A percentile compares a stretch with the other conserved stretches of the same genome.
These are phyloP conservation scores for Gymnopithys bicolor DNA, from an alignment of 2,797 vertebrate genomes.

Conservation along the genomic window DNA sequence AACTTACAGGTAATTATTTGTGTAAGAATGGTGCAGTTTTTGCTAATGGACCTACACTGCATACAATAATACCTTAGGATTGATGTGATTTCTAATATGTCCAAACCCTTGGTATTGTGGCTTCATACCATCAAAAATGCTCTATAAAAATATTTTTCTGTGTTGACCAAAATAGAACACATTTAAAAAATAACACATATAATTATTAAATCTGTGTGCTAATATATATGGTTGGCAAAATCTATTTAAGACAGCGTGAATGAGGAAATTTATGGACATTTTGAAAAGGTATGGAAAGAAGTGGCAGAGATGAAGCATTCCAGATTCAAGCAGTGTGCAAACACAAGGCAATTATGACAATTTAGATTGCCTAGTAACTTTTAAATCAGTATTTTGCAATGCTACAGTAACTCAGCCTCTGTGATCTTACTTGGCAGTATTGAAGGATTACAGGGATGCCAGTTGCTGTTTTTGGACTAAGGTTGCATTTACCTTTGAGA, in stretches of 20 bases:
- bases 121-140: not conserved
- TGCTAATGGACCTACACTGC: not conserved
- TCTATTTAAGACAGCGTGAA: not conserved
- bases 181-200: rapidly evolving
- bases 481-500: not conserved
- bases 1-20: not conserved
- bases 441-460: not conserved
- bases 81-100: not conserved
- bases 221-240: not conserved
- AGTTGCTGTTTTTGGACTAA: not conserved
- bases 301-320: not conserved
- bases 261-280: not conserved
- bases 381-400: not conserved
- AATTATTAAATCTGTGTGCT: not conserved
- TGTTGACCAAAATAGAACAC: not conserved
- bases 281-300: not conserved
- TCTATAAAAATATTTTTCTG: not conserved
- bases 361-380: not conserved
- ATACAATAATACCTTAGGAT: not conserved
- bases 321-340: not conserved
- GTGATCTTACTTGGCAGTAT: not conserved
- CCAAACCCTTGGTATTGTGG: not conserved
- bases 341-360: not conserved
- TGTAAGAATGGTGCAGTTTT: not conserved
- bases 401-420: not conserved